phyloP scores from a whole-genome alignment of 2,113 vertebrate genomes.

The Helogale parvula region DNA sequence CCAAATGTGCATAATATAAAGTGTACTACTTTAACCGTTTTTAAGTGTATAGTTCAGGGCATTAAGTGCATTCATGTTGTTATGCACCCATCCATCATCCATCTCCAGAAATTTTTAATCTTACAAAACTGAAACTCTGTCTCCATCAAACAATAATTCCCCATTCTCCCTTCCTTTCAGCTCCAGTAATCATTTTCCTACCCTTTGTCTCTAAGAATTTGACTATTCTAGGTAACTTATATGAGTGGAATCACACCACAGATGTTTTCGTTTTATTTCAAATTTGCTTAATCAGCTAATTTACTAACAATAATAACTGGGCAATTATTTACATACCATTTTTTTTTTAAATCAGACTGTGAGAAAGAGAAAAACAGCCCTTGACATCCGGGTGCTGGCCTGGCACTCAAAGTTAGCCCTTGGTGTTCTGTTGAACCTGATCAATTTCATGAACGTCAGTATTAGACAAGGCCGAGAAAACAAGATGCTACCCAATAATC shows the following conservation, averaged over 20 bases:
- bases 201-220: not conserved
- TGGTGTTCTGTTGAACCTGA: not conserved
- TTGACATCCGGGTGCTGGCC: not conserved
- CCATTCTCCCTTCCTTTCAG: not conserved
- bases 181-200: not conserved
- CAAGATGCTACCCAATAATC: not conserved
- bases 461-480: not conserved
- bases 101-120: not conserved
- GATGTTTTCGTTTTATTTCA: not conserved
- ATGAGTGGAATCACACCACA: not conserved
- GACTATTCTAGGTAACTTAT: not conserved
- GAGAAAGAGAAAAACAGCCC: not conserved
- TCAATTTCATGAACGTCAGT: not conserved
- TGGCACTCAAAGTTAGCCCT: not conserved
- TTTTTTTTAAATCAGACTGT: not conserved
- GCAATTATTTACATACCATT: not conserved
- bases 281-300: not conserved
- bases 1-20: too few species aligned
- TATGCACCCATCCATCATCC: not conserved
- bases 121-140: not conserved
- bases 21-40: not conserved
- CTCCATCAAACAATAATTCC: not conserved
- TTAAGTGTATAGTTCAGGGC: not conserved
- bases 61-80: not conserved
- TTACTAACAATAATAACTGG: not conserved